Base-by-base conservation (phyloP, 1,140 invertebrate genomes). In the Nylanderia fulva region DNA sequence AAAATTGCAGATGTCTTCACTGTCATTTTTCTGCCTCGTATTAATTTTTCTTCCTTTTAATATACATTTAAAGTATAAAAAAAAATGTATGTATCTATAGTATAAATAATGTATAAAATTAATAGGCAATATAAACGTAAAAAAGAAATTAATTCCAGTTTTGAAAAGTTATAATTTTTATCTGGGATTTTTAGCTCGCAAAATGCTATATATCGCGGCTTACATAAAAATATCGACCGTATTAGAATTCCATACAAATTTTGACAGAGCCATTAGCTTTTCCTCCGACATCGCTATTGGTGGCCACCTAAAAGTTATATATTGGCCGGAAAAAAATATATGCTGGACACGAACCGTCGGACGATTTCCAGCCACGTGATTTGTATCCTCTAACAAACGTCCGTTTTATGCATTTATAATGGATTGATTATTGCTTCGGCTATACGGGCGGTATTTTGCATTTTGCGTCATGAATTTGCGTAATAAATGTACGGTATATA, bases 171-270 rank as follows among this genome's bases (percentile, higher is more conserved):
- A 63, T 21, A 21, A 58, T 80, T 72, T n/a, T 8, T 18, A 72
- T 13, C 27, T 0, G 4, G 13, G 15, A 33, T 72, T 72, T 82
- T 48, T 71, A 33, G 1, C 45, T 21, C 77, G 24, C 18, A n/a
- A 48, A 39, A 75, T 75, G 5, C 4, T 36, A 39, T 72, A 82
- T 60, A 45, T 21, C 27, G 29, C n/a, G 36, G 13, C 24, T 58
- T 42, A 27, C 13, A 75, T 27, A 75, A 84, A 84, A 75, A 39
- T 61, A 45, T 75, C 69, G 45, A 42, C 42, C 48, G 58, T 18
- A 13, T 84, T 75, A 84, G 63, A 84, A 84, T 84, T 84, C 71
- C 80, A 76, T 39, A 33, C 42, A 33, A 76, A 84, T 84, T 84
- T 84, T 56, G 80, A 76, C 71, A 84, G 71, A 29, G 56, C 58